These are phyloP conservation scores for Pyrrhia umbra DNA, from an alignment of 2,888 invertebrate genomes.

Conservation along the genomic window DNA sequence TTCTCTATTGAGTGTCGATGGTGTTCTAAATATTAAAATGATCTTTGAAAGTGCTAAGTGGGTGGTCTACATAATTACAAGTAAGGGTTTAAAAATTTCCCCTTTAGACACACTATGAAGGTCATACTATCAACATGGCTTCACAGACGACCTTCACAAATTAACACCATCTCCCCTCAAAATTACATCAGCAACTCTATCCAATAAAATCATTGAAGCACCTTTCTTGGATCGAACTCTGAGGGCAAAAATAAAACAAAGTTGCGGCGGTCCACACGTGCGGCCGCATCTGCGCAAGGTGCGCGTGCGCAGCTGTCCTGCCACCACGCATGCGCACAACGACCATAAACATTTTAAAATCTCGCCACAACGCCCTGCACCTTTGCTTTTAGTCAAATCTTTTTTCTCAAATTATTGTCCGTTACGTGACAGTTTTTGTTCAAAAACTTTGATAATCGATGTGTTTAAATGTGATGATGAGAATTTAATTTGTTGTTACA, in stretches of 20 bases:
- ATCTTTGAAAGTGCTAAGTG: not conserved
- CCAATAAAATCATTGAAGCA: conserved; percentile 50
- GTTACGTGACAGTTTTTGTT: conserved; percentile 25
- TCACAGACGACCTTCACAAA: not conserved
- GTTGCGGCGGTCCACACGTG: conserved; percentile 72
- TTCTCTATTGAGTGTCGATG: not conserved
- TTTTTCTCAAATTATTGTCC: conserved; percentile 32
- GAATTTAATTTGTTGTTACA: conserved; percentile 28
- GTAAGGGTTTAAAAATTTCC: too few species aligned
- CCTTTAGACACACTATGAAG: too few species aligned
- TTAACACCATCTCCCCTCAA: conserved; percentile 1
- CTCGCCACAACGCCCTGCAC: conserved; percentile 65
- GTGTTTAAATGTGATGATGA: conserved; percentile 40
- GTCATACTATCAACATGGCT: too few species aligned
- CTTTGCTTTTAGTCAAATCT: conserved; percentile 64
- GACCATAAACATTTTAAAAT: conserved; percentile 63
- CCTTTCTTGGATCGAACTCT: conserved; percentile 42
- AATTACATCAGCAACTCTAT: conserved; percentile 30
- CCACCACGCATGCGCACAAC: conserved; percentile 47
- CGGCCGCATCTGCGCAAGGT: conserved; percentile 80
- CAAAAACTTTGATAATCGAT: conserved; percentile 39
- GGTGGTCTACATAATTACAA: not conserved
- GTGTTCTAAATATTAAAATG: not conserved
- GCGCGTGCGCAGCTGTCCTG: conserved; percentile 77
- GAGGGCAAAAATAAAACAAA: conserved; percentile 64